Conservation (phyloP, 2,797 vertebrate species). For the Megaceryle alcyon region DNA sequence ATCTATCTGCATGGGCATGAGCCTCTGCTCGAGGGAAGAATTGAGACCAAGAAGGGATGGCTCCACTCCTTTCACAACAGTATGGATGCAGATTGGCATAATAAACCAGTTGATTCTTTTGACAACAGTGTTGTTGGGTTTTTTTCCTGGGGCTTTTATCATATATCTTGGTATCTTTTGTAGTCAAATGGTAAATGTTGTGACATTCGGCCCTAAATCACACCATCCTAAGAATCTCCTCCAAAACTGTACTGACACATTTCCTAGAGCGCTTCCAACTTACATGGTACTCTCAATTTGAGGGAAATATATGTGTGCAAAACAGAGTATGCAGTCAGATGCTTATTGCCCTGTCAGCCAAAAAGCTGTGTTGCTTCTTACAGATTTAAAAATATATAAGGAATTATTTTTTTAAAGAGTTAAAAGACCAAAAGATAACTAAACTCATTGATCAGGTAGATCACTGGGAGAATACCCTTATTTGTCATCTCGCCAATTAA, state of each 20-base stretch:
- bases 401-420: not conserved
- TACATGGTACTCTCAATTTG: not conserved
- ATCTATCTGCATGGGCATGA: not conserved
- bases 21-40: not conserved
- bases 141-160: not conserved
- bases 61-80: not conserved
- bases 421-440: not conserved
- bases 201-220: not conserved
- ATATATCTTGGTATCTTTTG: not conserved
- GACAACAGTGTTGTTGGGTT: accelerated
- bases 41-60: not conserved
- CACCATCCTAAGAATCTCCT: not conserved
- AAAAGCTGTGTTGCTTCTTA: not conserved
- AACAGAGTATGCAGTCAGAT: not conserved
- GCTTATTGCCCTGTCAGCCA: not conserved
- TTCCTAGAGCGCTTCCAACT: not conserved
- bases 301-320: not conserved
- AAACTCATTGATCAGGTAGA: not conserved
- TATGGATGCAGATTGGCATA: not conserved
- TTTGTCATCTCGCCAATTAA: not conserved
- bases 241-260: not conserved
- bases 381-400: not conserved
- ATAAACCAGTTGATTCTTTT: not conserved
- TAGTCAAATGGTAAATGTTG: not conserved
- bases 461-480: not conserved